Evolutionary conservation across 1,140 invertebrate species (phyloP), one percentile per base, ranked within the genome.

Genomic region (Mamestra configurata): DNA sequence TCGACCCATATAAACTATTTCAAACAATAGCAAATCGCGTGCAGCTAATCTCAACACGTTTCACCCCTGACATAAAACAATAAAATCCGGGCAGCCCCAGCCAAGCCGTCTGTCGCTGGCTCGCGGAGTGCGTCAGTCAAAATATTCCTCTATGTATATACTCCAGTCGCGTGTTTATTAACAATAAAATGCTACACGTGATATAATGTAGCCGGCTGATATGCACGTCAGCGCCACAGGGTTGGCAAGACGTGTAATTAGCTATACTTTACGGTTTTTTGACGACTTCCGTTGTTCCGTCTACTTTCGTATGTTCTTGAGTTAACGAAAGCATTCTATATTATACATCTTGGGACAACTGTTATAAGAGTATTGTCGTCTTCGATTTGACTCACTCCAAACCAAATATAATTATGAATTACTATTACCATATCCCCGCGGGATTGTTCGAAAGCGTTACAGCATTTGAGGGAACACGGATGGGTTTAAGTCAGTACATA

Each of bases 1-100:
- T 59, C 13, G 43, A n/a, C 43, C 43, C 43, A 46, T 22, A 55
- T 8, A 3, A 22, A 22, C 51, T 2, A 22, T 20, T 27, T 13
- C n/a, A 66, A 66, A 20, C 20, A 70, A 24, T 27, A 49, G 11
- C 37, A 46, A 27, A 15, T 70, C 22, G 66, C 66, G 66, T 70
- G 66, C 22, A 1, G 27, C 11, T 46, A 46, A 49, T 70, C 66
- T 46, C 11, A 24, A 49, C 66, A 70, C 11, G 35, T 66, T 68
- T 46, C 40, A 46, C 66, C 40, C 66, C 22, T n/a, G 6, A 11
- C 22, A 70, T n/a, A 70, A 49, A 46, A 70, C 66, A 70, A 70
- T 46, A 49, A 46, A 70, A 70, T 20, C 15, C n/a, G 35, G 35
- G 22, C 35, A 27, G 15, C 66, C 66, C 40, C 40, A 37, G 59